These are phyloP conservation scores for Australoheros facetus DNA, from an alignment of 2,797 vertebrate genomes.

Conservation along the genomic window DNA sequence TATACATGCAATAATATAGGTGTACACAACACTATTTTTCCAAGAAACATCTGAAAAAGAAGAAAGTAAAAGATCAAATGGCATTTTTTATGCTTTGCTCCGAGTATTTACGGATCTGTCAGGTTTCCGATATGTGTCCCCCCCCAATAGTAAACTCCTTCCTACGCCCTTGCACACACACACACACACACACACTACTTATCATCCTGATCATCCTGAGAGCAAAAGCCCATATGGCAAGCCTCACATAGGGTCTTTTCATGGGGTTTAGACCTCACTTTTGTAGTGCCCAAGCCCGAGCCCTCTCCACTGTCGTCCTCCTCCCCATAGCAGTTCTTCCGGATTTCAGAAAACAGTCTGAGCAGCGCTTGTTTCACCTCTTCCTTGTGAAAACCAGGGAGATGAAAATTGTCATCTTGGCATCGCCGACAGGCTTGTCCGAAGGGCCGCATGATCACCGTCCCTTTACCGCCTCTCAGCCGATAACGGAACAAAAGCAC, in stretches of 20 bases:
- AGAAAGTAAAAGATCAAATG: too few species aligned
- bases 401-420: neutral
- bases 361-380: conserved; percentile 30
- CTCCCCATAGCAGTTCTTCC: conserved; percentile 69
- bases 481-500: conserved; percentile 69
- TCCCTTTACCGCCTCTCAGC: conserved; percentile 43
- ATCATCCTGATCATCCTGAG: conserved; percentile 4
- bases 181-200: neutral
- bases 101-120: too few species aligned
- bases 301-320: accelerated
- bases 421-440: conserved; percentile 65
- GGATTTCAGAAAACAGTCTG: conserved; percentile 58
- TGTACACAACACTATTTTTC: too few species aligned
- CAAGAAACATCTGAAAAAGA: too few species aligned
- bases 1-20: too few species aligned
- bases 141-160: too few species aligned
- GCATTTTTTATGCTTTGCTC: too few species aligned
- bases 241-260: conserved; percentile 55
- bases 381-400: conserved; percentile 45
- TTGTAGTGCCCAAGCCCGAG: neutral
- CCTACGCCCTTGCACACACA: too few species aligned
- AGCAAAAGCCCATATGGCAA: conserved; percentile 57
- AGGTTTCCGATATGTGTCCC: too few species aligned
- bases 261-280: conserved; percentile 58
- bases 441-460: conserved; percentile 67